Percentiles rank a stretch among this genome's conserved stretches.
Conservation (phyloP, 2,888 invertebrate species). For the Pogonocherus hispidulus region DNA sequence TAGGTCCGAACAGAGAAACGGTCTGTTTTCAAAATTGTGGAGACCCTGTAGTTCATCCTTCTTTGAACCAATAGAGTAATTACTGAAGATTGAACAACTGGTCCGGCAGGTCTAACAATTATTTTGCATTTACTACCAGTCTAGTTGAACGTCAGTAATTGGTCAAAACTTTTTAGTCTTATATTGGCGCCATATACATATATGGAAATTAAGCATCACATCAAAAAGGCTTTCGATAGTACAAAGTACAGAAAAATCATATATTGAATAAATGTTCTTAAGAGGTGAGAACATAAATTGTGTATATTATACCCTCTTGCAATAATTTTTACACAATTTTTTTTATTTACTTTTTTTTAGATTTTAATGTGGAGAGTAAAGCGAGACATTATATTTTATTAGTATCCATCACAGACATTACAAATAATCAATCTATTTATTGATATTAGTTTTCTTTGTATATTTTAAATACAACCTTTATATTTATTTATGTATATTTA, state of each 20-base stretch:
- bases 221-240: background rate
- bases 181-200: too few relatives aligned
- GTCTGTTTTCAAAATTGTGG: too few relatives aligned
- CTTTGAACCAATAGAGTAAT: too few relatives aligned
- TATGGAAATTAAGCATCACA: background rate
- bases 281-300: too few relatives aligned
- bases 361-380: background rate
- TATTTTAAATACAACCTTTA: background rate
- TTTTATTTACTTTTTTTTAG: background rate
- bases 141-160: too few relatives aligned
- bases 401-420: background rate
- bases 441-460: background rate
- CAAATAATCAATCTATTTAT: background rate
- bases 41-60: too few relatives aligned
- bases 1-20: too few relatives aligned
- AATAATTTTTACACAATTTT: background rate
- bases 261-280: too few relatives aligned
- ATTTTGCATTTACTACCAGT: too few relatives aligned
- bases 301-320: background rate
- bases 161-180: too few relatives aligned
- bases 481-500: constrained; percentile 4
- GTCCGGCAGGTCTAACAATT: too few relatives aligned
- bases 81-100: too few relatives aligned
- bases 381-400: background rate
- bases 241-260: background rate